Conservation (phyloP, 2,113 vertebrate species). For the Oreotragus oreotragus region DNA sequence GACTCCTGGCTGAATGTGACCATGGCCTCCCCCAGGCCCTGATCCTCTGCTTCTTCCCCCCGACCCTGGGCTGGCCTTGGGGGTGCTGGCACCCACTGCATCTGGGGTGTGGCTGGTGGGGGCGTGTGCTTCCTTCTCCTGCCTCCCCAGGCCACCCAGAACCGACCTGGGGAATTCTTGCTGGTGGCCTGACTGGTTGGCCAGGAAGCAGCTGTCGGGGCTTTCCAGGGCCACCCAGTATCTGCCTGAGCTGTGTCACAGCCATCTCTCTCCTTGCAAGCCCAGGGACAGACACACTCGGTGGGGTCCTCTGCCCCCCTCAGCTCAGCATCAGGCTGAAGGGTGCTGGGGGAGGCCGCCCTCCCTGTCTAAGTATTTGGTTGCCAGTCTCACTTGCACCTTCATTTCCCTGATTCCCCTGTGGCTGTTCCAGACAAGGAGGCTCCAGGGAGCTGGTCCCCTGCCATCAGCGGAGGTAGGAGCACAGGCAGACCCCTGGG, state of each 20-base stretch:
- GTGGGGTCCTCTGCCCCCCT: background rate
- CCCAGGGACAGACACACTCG: background rate
- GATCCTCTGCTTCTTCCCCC: background rate
- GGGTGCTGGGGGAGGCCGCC: background rate
- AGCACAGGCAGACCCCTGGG: background rate
- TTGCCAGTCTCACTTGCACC: background rate
- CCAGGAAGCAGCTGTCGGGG: constrained; percentile 46
- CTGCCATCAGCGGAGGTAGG: background rate
- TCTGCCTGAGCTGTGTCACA: constrained; percentile 15
- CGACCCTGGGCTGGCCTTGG: background rate
- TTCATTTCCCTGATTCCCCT: background rate
- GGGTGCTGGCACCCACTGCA: no score
- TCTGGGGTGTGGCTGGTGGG: background rate
- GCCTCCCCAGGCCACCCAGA: background rate
- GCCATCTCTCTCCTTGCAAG: constrained; percentile 3
- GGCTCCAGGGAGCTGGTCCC: background rate
- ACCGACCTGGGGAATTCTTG: background rate
- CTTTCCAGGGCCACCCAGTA: constrained; percentile 42
- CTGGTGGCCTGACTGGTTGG: constrained; percentile 12
- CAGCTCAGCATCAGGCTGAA: background rate
- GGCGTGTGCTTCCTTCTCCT: background rate
- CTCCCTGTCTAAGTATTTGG: background rate
- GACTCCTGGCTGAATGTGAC: no score
- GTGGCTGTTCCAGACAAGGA: background rate
- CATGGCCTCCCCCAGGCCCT: background rate